Evolutionary conservation across 2,113 vertebrate genomes (phyloP), one percentile per base, ranked within the genome.

Genomic region (Malurus melanocephalus): DNA sequence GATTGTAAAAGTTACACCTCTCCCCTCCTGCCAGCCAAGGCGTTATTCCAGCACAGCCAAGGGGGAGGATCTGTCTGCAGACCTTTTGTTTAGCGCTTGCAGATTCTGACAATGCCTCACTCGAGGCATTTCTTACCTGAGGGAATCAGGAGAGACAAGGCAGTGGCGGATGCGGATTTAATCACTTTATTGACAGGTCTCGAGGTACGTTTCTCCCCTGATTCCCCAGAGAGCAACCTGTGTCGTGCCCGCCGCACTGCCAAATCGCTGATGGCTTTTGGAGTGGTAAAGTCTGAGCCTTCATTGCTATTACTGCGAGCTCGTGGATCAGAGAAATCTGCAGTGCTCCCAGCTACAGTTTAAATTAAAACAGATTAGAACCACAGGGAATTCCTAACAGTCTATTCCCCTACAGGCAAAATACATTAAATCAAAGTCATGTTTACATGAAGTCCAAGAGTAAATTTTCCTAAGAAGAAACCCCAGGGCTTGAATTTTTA

Each of bases 71-170:
- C 62, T 46, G 18, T 27, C 87, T 93, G 91, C 84, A 89, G 62
- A 81, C 61, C 72, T 92, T 93, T 80, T 88, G 87, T 83, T 94
- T 71, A 88, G 82, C 18, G 71, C 89, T 80, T 91, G 91, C 90
- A 80, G 65, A 81, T 92, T 92, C 85, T 86, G 86, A 89, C 87
- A 88, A 87, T 81, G 88, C 88, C 90, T 91, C 92, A 84, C 81
- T 35, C 7, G 2, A 78, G 91, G 91, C 83, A 92, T 46, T 94
- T 85, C 96, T 96, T 94, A 99, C 99, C 99, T 95, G 99, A 94
- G 74, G 99, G 99, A 95, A 99, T 99, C 97, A 99, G 98, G 80
- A 99, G 98, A 3, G 99, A 99, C 91, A 99, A 98, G 32, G 99
- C 98, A 51, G 98, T 99, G 80, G 99, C 99, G 0, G 99, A 99